Evolutionary conservation across 2,888 invertebrate genomes (phyloP), one percentile per base, ranked within the genome.

Genomic region (Galerucella nymphaeae): DNA sequence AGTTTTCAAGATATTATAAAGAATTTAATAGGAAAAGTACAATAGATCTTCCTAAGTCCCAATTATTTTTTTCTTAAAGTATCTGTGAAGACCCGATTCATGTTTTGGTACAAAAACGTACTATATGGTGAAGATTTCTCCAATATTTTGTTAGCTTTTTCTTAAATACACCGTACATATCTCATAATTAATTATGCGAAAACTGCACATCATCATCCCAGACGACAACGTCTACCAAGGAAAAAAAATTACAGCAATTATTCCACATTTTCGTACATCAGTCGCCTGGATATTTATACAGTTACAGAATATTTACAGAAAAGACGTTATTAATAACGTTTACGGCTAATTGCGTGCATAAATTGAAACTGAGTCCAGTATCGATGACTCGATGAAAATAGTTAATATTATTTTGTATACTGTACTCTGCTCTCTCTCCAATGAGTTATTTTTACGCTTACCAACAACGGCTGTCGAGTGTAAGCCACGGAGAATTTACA

Each of bases 361-460:
- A 70, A 70, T 70, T 70, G 63, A 70, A 70, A 70, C 70, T 48
- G 70, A 63, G 61, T 57, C 55, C 57, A 55, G 63, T 70, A 70
- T 70, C 63, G 70, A 70, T 70, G 70, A 64, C 70, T 48, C 70
- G 63, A 41, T 64, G 63, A 70, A 70, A 70, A 70, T 63, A 70
- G 61, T 20, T 70, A 45, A 64, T 70, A 70, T 70, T 70, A 70
- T 63, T 63, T 70, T 50, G 14, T 61, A 18, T 61, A 18, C 18
- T 70, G 16, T 38, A 8, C 30, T 5, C 30, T 30, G 6, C 62
- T 62, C 68, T n/a, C n/a, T n/a, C n/a, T n/a, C 45, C 63, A n/a
- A 61, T 61, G 67, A 67, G 67, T 50, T 67, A 67, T 67, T 67
- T 67, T 67, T 67, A 67, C 30, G 48, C 48, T 23, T 30, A 23